Conservation (phyloP, 2,113 vertebrate genomes). For the Ceyx cyanopectus region DNA sequence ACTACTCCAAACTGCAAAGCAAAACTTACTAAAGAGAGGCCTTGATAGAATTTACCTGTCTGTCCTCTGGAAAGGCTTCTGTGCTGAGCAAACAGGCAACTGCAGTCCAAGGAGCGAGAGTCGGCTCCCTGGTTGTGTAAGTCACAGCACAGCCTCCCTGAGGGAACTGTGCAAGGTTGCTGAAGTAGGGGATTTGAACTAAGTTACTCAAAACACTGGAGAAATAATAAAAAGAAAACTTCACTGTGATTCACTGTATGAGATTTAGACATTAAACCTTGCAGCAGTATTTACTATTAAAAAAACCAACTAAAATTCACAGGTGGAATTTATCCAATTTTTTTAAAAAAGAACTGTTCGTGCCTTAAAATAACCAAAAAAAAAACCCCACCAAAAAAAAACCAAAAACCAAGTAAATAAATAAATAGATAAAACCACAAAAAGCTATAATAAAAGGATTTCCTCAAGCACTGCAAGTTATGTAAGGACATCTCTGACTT, state of each 20-base stretch:
- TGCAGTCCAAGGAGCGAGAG: not conserved
- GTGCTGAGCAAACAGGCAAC: not conserved
- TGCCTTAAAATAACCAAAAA: not conserved
- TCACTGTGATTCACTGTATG: not conserved
- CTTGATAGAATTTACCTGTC: not conserved
- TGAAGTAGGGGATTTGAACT: not conserved
- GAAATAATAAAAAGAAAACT: not conserved
- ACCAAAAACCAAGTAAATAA: no score
- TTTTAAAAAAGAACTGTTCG: not conserved
- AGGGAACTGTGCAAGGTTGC: not conserved
- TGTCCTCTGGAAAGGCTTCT: accelerated
- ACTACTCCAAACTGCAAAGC: not conserved
- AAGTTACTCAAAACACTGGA: slow-evolving; percentile 25
- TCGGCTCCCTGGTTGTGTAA: not conserved
- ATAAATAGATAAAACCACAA: not conserved
- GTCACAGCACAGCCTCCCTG: not conserved
- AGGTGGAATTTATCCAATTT: not conserved
- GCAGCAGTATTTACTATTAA: not conserved
- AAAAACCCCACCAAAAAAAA: not conserved
- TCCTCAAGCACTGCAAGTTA: slow-evolving; percentile 11
- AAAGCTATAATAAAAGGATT: slow-evolving; percentile 5
- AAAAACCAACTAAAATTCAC: not conserved
- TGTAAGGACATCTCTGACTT: not conserved
- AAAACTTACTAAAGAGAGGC: not conserved
- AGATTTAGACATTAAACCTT: not conserved